Evolutionary conservation across 2,797 vertebrate species (phyloP).

Genomic region (Danio aesculapii): DNA sequence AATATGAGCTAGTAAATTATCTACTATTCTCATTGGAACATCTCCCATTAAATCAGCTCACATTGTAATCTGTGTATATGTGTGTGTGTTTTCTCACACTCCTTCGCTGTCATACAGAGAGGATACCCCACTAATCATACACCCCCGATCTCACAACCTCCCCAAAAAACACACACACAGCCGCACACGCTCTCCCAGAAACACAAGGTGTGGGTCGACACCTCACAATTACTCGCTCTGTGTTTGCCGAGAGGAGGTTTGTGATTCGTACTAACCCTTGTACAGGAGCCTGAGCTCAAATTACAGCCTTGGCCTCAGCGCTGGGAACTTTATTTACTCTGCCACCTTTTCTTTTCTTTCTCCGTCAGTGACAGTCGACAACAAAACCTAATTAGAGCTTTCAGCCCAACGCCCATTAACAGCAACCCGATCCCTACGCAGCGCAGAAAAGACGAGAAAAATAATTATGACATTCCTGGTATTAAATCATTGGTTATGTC

Average conservation of each 20-base stretch:
- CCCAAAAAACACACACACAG: constrained; percentile 46
- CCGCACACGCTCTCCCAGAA: constrained; percentile 44
- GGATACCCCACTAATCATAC: constrained; percentile 80
- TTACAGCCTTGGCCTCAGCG: constrained; percentile 86
- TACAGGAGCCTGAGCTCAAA: constrained; percentile 89
- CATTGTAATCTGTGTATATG: constrained; percentile 58
- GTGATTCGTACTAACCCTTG: constrained; percentile 84
- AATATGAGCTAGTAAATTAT: constrained; percentile 51
- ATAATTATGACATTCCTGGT: constrained; percentile 92
- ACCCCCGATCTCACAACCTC: constrained; percentile 67
- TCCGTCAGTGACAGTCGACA: constrained; percentile 84
- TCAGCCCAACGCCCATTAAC: constrained; percentile 85
- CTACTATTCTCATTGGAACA: constrained; percentile 47
- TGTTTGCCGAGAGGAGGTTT: constrained; percentile 76
- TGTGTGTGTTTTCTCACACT: constrained; percentile 38
- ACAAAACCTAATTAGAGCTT: constrained; percentile 95
- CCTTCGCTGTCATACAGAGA: constrained; percentile 54
- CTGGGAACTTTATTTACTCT: constrained; percentile 89
- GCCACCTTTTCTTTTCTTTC: constrained; percentile 85
- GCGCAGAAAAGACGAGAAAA: constrained; percentile 75
- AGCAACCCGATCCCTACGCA: constrained; percentile 86
- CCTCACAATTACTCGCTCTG: constrained; percentile 83
- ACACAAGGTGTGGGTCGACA: constrained; percentile 77
- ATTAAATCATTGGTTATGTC: constrained; percentile 94
- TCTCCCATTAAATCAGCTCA: constrained; percentile 63